Conservation (phyloP, 2,113 vertebrate species). For the Callithrix jacchus region DNA sequence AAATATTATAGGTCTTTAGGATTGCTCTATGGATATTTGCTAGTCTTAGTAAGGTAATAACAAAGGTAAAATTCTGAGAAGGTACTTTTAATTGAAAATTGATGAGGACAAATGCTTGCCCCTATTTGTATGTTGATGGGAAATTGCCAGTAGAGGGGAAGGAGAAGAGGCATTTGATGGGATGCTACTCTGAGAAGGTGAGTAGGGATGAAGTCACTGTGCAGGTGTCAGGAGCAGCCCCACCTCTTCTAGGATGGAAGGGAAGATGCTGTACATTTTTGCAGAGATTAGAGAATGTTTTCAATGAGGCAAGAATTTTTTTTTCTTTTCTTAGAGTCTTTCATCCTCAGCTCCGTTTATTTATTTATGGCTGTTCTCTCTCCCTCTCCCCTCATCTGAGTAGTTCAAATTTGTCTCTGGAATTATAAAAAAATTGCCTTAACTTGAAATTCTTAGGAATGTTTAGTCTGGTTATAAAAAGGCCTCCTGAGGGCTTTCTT, state of each 20-base stretch:
- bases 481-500: neutral
- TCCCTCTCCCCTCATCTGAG: neutral
- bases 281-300: neutral
- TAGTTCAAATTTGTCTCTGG: neutral
- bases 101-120: neutral
- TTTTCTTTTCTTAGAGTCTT: neutral
- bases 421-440: conserved; percentile 5
- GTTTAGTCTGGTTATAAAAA: neutral
- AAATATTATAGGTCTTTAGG: neutral
- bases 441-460: neutral
- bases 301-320: neutral
- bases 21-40: neutral
- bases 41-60: neutral
- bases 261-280: neutral
- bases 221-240: neutral
- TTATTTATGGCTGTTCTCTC: neutral
- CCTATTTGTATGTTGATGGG: neutral
- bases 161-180: neutral
- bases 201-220: neutral
- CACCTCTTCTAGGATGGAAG: too few species aligned
- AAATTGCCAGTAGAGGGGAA: neutral
- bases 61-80: neutral
- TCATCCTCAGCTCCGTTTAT: neutral
- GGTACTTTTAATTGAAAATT: conserved; percentile 26
- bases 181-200: neutral